Evolutionary conservation across 2,888 invertebrate species (phyloP).

Genomic region (Tuberolachnus salignus): DNA sequence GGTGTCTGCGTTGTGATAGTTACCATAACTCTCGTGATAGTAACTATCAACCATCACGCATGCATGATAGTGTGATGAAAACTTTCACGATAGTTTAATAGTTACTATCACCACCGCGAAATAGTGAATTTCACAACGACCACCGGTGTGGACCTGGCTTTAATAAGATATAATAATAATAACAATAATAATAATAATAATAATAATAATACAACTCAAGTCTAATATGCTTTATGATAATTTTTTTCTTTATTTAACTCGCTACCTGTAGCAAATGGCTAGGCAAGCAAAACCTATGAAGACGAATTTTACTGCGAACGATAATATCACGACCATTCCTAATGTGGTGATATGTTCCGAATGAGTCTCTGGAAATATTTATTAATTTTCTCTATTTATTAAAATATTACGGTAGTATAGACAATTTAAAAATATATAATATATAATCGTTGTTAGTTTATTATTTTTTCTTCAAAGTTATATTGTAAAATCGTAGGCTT

Average conservation of each 20-base stretch:
- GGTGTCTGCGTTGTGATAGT: too few species aligned
- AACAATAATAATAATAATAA: slow-evolving; percentile 62
- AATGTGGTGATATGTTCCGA: slow-evolving; percentile 74
- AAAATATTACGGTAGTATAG: neutral
- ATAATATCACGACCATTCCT: slow-evolving; percentile 89
- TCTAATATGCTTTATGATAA: slow-evolving; percentile 53
- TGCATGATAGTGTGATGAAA: too few species aligned
- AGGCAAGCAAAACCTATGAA: slow-evolving; percentile 94
- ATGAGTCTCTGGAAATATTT: slow-evolving; percentile 57
- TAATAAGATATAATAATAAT: slow-evolving; percentile 60
- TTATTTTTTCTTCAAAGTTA: too few species aligned
- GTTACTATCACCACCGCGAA: too few species aligned
- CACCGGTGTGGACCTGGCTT: too few species aligned
- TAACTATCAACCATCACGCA: too few species aligned
- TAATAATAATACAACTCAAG: slow-evolving; percentile 62
- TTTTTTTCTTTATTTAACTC: slow-evolving; percentile 52
- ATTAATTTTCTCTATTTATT: slow-evolving; percentile 33
- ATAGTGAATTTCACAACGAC: too few species aligned
- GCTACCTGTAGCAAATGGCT: slow-evolving; percentile 94
- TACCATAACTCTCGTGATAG: too few species aligned
- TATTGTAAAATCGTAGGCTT: too few species aligned
- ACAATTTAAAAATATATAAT: too few species aligned
- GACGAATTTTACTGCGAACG: slow-evolving; percentile 89
- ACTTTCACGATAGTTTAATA: too few species aligned
- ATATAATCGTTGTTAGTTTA: too few species aligned